Base-by-base conservation (phyloP, 1,140 invertebrate genomes). In the Meloidogyne floridensis region DNA sequence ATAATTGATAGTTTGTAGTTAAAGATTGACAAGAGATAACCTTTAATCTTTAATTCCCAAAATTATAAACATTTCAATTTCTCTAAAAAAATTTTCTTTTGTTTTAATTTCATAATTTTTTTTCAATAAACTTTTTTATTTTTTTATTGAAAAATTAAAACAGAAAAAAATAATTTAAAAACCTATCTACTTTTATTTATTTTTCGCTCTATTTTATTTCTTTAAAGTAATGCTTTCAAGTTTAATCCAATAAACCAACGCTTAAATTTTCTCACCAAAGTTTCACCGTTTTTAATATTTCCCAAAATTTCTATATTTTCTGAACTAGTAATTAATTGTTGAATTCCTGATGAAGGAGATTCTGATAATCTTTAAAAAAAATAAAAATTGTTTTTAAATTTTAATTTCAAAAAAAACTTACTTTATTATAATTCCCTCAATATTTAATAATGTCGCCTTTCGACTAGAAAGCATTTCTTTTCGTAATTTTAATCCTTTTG, bases 211-310 rank as follows among this genome's bases (percentile, higher is more conserved):
- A 32, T 32, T 32, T 18, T 7, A 7, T n/a, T n/a, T 74, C 8
- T 42, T 11, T 74, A 54, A 54, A 85, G 77, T 18, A 86, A 71
- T 5, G 86, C 84, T 42, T 73, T 85, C 86, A 87, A 86, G 53
- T 85, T 86, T 32, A 86, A 72, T 13, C 85, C 86, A 56, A 86
- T 87, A 10, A 86, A 73, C 85, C 85, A 86, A 69, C 85, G 72
- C 71, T 86, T 74, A 72, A 83, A 86, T 70, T 87, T 87, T 6
- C 76, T 79, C 71, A 84, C 59, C 42, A 13, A 73, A 54, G 11
- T 51, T 77, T 86, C 85, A 4, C 20, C 18, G 51, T 86, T 84
- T 4, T 53, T 69, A 2, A 86, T 3, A 51, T 20, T 18, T 20
- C 59, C 56, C 43, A 86, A 32, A 54, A 87, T 70, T 18, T 80